Percentiles rank a stretch among this genome's conserved stretches.
Conservation (phyloP, 2,797 vertebrate genomes). For the Podargus strigoides region DNA sequence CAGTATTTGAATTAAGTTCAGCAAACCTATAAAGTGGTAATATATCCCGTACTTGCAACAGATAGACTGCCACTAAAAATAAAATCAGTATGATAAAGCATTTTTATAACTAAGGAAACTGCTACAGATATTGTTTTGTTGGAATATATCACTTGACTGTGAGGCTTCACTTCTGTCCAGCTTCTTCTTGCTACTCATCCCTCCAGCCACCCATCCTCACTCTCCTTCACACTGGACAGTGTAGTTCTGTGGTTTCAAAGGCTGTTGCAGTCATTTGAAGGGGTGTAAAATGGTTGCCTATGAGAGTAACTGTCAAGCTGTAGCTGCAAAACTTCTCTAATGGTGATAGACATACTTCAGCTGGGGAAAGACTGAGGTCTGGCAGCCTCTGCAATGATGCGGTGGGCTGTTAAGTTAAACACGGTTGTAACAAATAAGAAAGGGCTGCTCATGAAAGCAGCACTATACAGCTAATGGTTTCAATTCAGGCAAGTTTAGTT, state of each 20-base stretch:
- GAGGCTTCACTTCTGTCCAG: neutral
- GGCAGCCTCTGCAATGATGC: neutral
- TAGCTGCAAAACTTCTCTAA: neutral
- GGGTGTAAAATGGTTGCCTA: neutral
- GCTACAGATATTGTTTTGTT: neutral
- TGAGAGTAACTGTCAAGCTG: neutral
- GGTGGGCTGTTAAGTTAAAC: neutral
- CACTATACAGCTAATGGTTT: neutral
- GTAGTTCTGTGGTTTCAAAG: neutral
- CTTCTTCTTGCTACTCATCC: neutral
- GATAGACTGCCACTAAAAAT: neutral
- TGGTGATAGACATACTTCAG: neutral
- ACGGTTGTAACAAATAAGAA: neutral
- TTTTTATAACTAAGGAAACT: neutral
- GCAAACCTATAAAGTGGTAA: neutral
- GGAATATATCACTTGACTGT: neutral
- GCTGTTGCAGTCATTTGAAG: neutral
- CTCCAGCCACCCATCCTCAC: neutral
- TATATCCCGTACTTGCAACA: neutral
- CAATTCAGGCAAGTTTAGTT: neutral
- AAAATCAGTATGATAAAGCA: neutral
- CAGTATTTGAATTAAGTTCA: neutral
- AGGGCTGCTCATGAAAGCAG: neutral
- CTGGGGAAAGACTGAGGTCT: rapidly evolving
- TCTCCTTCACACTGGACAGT: rapidly evolving